Percentiles rank a stretch among this genome's conserved stretches.
Conservation (phyloP, 2,888 invertebrate genomes). For the Punctoribates punctum region DNA sequence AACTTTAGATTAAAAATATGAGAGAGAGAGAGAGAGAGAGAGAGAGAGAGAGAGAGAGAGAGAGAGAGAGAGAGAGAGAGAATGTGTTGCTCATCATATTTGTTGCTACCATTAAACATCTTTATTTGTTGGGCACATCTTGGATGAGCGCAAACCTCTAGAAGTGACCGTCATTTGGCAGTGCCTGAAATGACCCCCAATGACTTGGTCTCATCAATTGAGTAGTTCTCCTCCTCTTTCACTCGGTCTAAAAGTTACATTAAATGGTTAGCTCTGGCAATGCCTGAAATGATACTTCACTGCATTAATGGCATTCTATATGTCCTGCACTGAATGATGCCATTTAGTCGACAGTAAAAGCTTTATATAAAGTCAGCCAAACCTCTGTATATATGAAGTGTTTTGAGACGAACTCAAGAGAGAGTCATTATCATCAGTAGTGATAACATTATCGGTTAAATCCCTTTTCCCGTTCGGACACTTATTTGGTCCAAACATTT, state of each 20-base stretch:
- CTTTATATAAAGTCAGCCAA: conserved; percentile 17
- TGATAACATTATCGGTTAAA: not conserved
- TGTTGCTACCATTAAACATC: conserved; percentile 7
- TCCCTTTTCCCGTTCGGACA: conserved; percentile 22
- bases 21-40: too few species aligned
- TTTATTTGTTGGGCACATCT: conserved; percentile 6
- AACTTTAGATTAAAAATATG: too few species aligned
- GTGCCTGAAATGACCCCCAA: conserved; percentile 2
- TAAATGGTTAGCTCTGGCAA: not conserved
- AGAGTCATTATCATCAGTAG: conserved; percentile 6
- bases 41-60: not conserved
- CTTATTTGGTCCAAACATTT: too few species aligned
- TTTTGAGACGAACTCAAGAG: not conserved
- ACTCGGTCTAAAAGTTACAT: not conserved
- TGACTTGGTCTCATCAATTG: conserved; percentile 36
- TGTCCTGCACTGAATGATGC: conserved; percentile 19
- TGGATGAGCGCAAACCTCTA: conserved; percentile 3
- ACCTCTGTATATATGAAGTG: conserved; percentile 9
- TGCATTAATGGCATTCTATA: conserved; percentile 30
- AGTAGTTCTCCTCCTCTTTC: conserved; percentile 33
- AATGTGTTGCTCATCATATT: conserved; percentile 20
- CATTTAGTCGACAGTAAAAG: conserved; percentile 6
- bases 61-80: not conserved
- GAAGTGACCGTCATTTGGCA: conserved; percentile 18
- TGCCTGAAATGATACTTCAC: conserved; percentile 10